Percentiles rank a stretch among this genome's conserved stretches.
Conservation (phyloP, 2,888 invertebrate species). For the Zaprionus obscuricornis region DNA sequence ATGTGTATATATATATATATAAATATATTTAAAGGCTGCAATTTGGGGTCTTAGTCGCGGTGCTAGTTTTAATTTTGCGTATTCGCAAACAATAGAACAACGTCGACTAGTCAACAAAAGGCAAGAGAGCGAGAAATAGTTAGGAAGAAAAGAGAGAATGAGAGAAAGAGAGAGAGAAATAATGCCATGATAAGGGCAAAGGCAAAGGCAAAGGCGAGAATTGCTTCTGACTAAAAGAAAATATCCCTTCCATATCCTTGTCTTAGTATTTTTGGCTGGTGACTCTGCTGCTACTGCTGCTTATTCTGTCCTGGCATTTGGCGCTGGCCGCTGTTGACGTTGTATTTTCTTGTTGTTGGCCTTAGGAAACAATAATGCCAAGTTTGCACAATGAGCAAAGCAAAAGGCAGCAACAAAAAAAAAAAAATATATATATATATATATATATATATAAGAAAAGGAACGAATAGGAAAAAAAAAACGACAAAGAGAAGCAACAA, state of each 20-base stretch:
- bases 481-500: too few species aligned
- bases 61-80: slow-evolving; percentile 68
- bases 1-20: too few species aligned
- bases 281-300: slow-evolving; percentile 10
- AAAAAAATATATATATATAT: slow-evolving; percentile 15
- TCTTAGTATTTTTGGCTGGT: neutral
- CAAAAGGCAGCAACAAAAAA: slow-evolving; percentile 32
- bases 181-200: too few species aligned
- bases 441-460: too few species aligned
- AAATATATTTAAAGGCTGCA: slow-evolving; percentile 36
- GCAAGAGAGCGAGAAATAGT: too few species aligned
- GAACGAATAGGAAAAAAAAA: too few species aligned
- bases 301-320: slow-evolving; percentile 38
- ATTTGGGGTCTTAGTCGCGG: slow-evolving; percentile 27
- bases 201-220: slow-evolving; percentile 51
- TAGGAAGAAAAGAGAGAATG: too few species aligned
- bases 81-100: slow-evolving; percentile 70
- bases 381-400: slow-evolving; percentile 76
- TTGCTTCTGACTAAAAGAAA: slow-evolving; percentile 25
- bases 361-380: slow-evolving; percentile 80
- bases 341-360: slow-evolving; percentile 70
- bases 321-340: slow-evolving; percentile 61
- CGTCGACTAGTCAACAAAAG: slow-evolving; percentile 69
- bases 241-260: slow-evolving; percentile 1
- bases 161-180: too few species aligned